phyloP scores from a whole-genome alignment of 2,797 vertebrate species.

The Apodemus agrarius region DNA sequence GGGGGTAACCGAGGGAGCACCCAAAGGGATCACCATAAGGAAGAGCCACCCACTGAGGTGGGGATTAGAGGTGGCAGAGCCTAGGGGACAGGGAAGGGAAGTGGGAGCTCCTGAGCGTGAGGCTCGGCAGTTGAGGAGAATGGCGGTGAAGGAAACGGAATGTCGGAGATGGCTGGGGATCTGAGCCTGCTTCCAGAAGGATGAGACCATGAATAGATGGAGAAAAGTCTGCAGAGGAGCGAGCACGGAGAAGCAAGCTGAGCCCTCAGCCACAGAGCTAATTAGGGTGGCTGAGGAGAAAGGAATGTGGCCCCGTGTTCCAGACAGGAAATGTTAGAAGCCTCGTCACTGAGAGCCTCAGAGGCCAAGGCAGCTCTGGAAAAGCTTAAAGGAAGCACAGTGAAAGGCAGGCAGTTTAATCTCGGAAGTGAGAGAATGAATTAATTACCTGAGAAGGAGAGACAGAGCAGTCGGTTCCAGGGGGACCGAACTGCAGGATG shows the following conservation, averaged over 20 bases:
- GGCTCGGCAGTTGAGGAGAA: neutral
- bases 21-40: neutral
- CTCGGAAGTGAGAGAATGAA: neutral
- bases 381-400: neutral
- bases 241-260: neutral
- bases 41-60: neutral
- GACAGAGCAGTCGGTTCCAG: neutral
- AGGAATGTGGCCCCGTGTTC: neutral
- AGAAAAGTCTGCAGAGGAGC: neutral
- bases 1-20: neutral
- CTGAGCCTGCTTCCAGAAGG: constrained; percentile 8
- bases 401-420: neutral
- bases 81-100: neutral
- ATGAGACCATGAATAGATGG: neutral
- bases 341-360: neutral
- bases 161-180: constrained; percentile 1
- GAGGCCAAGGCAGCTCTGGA: neutral
- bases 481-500: rapidly evolving
- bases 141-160: neutral
- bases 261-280: constrained; percentile 37
- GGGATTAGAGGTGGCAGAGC: neutral
- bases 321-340: neutral
- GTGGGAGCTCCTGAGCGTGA: neutral
- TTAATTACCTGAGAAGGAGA: neutral
- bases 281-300: constrained; percentile 27